Conservation (phyloP, 2,888 invertebrate genomes). For the Spilosoma lubricipeda region DNA sequence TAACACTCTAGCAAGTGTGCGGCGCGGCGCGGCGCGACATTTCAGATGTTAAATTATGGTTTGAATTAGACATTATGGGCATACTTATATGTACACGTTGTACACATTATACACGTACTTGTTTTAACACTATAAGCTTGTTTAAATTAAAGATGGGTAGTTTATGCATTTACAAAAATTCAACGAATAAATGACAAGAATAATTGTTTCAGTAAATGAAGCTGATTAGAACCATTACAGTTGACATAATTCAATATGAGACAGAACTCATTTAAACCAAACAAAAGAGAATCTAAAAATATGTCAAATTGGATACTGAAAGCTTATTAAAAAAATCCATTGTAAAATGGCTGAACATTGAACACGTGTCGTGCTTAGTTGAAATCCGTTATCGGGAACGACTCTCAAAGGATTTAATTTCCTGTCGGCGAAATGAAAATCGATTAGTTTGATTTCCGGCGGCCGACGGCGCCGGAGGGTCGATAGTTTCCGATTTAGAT, state of each 20-base stretch:
- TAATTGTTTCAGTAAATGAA: slow-evolving; percentile 20
- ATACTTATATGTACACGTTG: not conserved
- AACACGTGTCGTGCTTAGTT: slow-evolving; percentile 83
- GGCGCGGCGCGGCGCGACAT: too few relatives aligned
- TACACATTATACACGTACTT: too few relatives aligned
- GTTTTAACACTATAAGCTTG: not conserved
- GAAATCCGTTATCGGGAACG: slow-evolving; percentile 82
- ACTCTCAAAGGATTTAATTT: slow-evolving; percentile 86
- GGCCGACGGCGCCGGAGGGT: slow-evolving; percentile 71
- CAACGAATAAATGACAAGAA: slow-evolving; percentile 27
- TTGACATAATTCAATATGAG: slow-evolving; percentile 27
- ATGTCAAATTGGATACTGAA: slow-evolving; percentile 34
- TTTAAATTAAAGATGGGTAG: not conserved
- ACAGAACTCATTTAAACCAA: slow-evolving; percentile 50
- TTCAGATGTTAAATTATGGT: too few relatives aligned
- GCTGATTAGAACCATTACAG: slow-evolving; percentile 22
- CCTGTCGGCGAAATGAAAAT: slow-evolving; percentile 85
- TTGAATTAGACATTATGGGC: too few relatives aligned
- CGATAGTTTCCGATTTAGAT: slow-evolving; percentile 80
- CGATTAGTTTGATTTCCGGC: slow-evolving; percentile 86
- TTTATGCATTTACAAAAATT: not conserved
- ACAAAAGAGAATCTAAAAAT: slow-evolving; percentile 46
- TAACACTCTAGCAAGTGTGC: too few relatives aligned
- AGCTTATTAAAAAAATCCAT: slow-evolving; percentile 56
- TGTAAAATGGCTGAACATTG: slow-evolving; percentile 67